Evolutionary conservation across 2,888 invertebrate species (phyloP).

Genomic region (Trichopria drosophilae): DNA sequence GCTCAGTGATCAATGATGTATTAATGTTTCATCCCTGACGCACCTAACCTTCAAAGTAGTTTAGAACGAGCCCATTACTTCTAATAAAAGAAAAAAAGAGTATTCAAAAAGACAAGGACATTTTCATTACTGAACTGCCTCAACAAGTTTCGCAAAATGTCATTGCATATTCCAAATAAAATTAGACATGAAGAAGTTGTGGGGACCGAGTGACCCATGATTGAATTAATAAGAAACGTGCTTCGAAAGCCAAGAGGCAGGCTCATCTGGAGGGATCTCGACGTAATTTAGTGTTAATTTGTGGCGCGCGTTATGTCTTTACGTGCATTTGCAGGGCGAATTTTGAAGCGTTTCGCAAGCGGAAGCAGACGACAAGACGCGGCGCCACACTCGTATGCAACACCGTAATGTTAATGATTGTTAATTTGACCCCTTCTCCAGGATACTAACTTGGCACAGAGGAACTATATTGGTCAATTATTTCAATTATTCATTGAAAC

Average conservation of each 20-base stretch:
- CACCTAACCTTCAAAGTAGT: too few species aligned
- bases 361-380: constrained; percentile 10
- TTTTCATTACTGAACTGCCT: not conserved
- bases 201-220: too few species aligned
- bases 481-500: too few species aligned
- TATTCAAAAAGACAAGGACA: not conserved
- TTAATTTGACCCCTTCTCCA: too few species aligned
- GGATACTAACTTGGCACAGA: too few species aligned
- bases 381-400: constrained; percentile 13
- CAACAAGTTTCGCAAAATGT: not conserved
- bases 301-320: constrained; percentile 3
- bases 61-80: not conserved
- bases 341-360: constrained; percentile 14
- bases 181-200: not conserved
- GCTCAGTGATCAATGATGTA: too few species aligned
- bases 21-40: too few species aligned
- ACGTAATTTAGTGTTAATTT: too few species aligned
- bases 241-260: too few species aligned
- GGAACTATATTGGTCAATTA: too few species aligned
- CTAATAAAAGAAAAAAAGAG: not conserved
- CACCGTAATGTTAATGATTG: constrained; percentile 11
- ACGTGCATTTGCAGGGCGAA: constrained; percentile 13
- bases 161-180: not conserved
- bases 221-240: too few species aligned
- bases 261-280: too few species aligned